phyloP scores from a whole-genome alignment of 2,113 vertebrate species.

The Tenrec ecaudatus region DNA sequence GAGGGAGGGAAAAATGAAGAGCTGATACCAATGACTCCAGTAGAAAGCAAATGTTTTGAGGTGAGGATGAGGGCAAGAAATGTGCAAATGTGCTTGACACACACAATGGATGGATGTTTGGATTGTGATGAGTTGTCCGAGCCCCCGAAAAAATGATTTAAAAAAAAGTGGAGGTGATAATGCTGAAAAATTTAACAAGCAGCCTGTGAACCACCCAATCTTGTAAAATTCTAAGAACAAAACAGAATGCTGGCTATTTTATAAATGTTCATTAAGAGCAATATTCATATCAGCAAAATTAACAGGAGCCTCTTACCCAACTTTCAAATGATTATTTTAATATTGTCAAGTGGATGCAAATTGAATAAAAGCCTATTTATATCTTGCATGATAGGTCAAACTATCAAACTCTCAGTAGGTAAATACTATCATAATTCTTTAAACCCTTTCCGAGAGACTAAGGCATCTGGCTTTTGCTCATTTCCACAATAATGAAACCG shows the following conservation, averaged over 20 bases:
- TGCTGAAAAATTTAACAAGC: conserved; percentile 10
- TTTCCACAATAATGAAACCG: conserved; percentile 52
- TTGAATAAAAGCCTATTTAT: conserved; percentile 56
- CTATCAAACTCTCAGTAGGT: conserved; percentile 45
- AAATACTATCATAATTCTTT: conserved; percentile 14
- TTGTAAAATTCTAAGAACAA: conserved; percentile 42
- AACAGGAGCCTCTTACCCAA: conserved; percentile 10
- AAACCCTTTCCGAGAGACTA: conserved; percentile 53
- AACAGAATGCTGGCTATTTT: conserved; percentile 33
- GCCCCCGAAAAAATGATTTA: conserved; percentile 9
- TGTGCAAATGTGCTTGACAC: too few species aligned
- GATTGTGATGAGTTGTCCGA: too few species aligned
- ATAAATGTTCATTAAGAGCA: conserved; percentile 61
- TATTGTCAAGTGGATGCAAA: conserved; percentile 34
- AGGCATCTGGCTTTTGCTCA: conserved; percentile 38
- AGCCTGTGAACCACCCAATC: not conserved
- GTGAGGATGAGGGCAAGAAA: too few species aligned
- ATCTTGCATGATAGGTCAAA: conserved; percentile 33
- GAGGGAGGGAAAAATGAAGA: too few species aligned
- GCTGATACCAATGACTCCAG: too few species aligned
- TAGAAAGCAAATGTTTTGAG: too few species aligned
- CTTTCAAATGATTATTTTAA: conserved; percentile 57
- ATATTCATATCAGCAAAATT: conserved; percentile 40
- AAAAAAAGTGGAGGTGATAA: not conserved
- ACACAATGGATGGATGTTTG: too few species aligned